Percentiles rank a stretch among this genome's conserved stretches.
These are phyloP conservation scores for Seira sanloemensis DNA, from an alignment of 2,888 invertebrate genomes.

Conservation along the genomic window DNA sequence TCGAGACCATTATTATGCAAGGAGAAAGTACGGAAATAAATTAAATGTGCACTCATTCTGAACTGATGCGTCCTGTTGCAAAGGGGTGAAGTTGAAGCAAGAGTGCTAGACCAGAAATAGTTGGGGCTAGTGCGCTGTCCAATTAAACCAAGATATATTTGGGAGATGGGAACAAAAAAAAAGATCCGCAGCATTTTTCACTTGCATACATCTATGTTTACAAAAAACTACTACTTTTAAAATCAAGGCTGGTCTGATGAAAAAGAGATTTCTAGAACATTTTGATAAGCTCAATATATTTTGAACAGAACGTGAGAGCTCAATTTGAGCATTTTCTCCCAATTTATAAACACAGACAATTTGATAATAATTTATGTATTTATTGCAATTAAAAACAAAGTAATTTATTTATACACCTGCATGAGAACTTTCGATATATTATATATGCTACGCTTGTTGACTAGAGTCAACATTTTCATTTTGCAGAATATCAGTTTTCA, in stretches of 20 bases:
- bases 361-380: too few species aligned
- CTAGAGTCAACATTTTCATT: too few species aligned
- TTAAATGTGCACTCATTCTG: conserved; percentile 43
- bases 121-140: conserved; percentile 30
- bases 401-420: too few species aligned
- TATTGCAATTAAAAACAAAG: too few species aligned
- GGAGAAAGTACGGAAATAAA: conserved; percentile 38
- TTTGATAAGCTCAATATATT: neutral
- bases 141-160: conserved; percentile 47
- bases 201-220: neutral
- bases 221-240: neutral
- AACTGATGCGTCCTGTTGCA: conserved; percentile 7
- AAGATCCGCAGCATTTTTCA: neutral
- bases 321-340: too few species aligned
- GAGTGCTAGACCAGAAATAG: neutral
- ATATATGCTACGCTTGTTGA: too few species aligned
- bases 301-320: neutral
- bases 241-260: neutral
- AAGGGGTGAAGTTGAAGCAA: neutral
- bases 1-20: neutral
- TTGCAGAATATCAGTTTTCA: too few species aligned
- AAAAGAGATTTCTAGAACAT: neutral
- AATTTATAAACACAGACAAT: too few species aligned
- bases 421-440: too few species aligned
- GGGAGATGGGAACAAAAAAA: neutral